These are phyloP conservation scores for Aplochiton taeniatus DNA, from an alignment of 2,797 vertebrate genomes.

Conservation along the genomic window DNA sequence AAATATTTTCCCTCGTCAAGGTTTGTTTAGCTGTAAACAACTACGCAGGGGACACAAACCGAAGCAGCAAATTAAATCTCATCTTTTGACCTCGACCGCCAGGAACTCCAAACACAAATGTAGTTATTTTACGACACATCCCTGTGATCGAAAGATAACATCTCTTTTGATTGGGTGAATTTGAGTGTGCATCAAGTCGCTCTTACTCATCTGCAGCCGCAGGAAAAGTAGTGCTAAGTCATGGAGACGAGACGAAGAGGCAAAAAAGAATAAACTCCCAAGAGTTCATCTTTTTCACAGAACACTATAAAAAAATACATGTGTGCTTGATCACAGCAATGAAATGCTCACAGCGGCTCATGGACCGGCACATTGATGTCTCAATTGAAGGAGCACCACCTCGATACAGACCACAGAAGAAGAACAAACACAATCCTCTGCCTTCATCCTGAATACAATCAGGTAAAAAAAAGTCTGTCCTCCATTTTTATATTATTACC, in stretches of 20 bases:
- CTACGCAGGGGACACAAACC: neutral
- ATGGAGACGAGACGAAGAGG: slow-evolving; percentile 27
- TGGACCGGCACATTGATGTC: neutral
- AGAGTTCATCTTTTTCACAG: neutral
- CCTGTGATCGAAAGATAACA: slow-evolving; percentile 20
- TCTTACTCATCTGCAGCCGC: neutral
- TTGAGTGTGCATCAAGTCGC: slow-evolving; percentile 30
- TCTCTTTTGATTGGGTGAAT: slow-evolving; percentile 27
- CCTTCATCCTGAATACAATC: slow-evolving; percentile 19
- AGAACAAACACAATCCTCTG: neutral
- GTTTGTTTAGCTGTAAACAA: slow-evolving; percentile 20
- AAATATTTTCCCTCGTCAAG: slow-evolving; percentile 8
- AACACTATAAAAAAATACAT: slow-evolving; percentile 37
- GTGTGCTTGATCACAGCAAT: slow-evolving; percentile 9
- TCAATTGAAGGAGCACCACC: neutral
- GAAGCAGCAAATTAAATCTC: slow-evolving; percentile 13
- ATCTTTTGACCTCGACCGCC: neutral
- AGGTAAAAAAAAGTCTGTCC: slow-evolving; percentile 1
- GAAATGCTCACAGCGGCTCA: neutral
- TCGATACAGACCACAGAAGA: neutral
- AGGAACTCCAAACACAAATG: slow-evolving; percentile 11
- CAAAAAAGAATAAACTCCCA: neutral
- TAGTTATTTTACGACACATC: slow-evolving; percentile 8
- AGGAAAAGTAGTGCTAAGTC: slow-evolving; percentile 7
- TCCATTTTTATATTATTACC: neutral